Evolutionary conservation across 2,888 invertebrate species (phyloP).

Genomic region (Drosophila bunnanda): DNA sequence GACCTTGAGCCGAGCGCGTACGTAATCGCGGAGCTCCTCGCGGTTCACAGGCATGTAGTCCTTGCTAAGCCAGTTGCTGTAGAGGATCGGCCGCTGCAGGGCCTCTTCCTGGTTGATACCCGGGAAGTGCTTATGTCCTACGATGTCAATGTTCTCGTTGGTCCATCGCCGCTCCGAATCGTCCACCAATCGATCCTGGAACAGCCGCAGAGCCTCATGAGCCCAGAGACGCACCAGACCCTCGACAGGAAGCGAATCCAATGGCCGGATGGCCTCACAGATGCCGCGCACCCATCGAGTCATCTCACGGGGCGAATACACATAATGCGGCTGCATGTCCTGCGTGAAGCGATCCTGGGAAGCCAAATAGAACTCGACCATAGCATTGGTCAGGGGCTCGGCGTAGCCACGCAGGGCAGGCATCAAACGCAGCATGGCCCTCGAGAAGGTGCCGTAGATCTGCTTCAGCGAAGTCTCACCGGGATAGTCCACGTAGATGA

Average conservation of each 20-base stretch:
- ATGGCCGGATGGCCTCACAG: conserved; percentile 98
- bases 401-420: conserved; percentile 96
- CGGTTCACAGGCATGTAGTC: conserved; percentile 98
- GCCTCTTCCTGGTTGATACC: conserved; percentile 93
- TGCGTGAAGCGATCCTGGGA: conserved; percentile 99
- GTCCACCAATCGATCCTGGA: conserved; percentile 97
- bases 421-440: conserved; percentile 98
- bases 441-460: conserved; percentile 99
- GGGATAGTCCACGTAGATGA: conserved; percentile 99
- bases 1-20: conserved; percentile 97
- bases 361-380: conserved; percentile 98
- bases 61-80: conserved; percentile 99
- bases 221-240: conserved; percentile 99
- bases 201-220: conserved; percentile 98
- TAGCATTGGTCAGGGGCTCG: conserved; percentile 98
- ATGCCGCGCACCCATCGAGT: conserved; percentile 99
- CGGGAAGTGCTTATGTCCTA: conserved; percentile 97
- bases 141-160: conserved; percentile 97
- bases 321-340: conserved; percentile 99
- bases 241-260: conserved; percentile 96
- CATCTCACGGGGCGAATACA: conserved; percentile 99
- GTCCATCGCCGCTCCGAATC: conserved; percentile 98
- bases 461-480: conserved; percentile 98
- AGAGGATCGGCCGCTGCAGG: conserved; percentile 96
- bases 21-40: conserved; percentile 97